Conservation (phyloP, 2,888 invertebrate genomes). For the Masnerella sp. region DNA sequence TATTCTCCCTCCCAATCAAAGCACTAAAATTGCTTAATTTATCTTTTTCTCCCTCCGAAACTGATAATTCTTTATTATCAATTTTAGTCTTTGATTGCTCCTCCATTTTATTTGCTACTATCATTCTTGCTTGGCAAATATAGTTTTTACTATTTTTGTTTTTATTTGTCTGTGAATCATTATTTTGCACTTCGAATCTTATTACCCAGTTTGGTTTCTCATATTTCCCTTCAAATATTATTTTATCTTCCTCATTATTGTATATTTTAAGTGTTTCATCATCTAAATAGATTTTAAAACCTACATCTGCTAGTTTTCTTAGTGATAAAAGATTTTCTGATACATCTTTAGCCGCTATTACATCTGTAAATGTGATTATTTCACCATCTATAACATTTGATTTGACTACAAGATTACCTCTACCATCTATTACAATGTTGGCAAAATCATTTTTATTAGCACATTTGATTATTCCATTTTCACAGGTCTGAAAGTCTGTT, state of each 20-base stretch:
- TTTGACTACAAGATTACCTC: constrained; percentile 1
- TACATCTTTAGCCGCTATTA: constrained; percentile 8
- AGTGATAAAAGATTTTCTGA: constrained; percentile 25
- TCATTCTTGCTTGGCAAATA: background rate
- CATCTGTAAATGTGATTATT: constrained; percentile 8
- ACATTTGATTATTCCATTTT: constrained; percentile 9
- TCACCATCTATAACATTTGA: background rate
- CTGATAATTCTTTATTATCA: background rate
- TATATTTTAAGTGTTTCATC: constrained; percentile 3
- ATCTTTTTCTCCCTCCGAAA: background rate
- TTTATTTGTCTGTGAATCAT: no score
- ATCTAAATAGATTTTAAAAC: constrained; percentile 7
- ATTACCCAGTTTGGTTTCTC: constrained; percentile 6
- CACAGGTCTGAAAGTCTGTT: constrained; percentile 1
- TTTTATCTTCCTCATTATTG: background rate
- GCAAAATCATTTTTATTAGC: constrained; percentile 12
- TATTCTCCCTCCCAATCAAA: background rate
- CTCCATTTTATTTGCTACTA: background rate
- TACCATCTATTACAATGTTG: constrained; percentile 13
- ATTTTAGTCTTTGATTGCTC: background rate
- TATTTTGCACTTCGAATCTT: background rate
- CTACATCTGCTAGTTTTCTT: constrained; percentile 16
- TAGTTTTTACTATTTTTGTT: constrained; percentile 2
- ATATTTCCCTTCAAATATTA: background rate
- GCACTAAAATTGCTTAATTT: no score